Conservation (phyloP, 2,113 vertebrate genomes). For the Todiramphus saurophagus region DNA sequence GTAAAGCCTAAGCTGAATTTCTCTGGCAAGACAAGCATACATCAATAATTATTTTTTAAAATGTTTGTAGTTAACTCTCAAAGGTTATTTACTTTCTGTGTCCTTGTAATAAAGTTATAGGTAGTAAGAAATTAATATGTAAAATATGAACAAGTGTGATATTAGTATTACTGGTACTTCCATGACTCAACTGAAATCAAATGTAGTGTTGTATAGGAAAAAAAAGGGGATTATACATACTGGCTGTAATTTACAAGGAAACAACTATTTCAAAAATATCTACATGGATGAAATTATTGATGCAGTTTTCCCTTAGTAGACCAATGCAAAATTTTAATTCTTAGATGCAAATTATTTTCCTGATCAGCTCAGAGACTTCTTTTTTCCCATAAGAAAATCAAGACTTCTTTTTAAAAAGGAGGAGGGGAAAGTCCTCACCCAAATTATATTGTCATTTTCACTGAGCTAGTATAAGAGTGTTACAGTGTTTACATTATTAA, state of each 20-base stretch:
- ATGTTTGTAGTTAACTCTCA: background rate
- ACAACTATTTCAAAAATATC: background rate
- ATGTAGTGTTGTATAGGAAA: background rate
- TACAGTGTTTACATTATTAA: background rate
- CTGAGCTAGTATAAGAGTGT: background rate
- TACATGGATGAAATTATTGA: background rate
- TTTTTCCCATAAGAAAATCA: background rate
- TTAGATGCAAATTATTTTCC: background rate
- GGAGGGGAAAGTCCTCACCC: fast-evolving
- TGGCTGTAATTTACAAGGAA: background rate
- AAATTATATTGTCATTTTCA: background rate
- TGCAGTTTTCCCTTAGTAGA: background rate
- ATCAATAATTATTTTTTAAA: background rate
- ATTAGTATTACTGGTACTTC: background rate
- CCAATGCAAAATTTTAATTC: background rate
- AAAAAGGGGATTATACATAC: background rate
- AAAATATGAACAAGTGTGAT: background rate
- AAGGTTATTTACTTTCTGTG: background rate
- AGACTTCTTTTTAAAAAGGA: background rate
- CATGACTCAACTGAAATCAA: background rate
- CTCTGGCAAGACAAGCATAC: background rate
- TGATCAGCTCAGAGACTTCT: background rate
- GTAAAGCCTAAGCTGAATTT: background rate
- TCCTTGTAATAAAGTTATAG: background rate
- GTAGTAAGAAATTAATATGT: background rate